A percentile compares a stretch with the other conserved stretches of the same genome.
These are phyloP conservation scores for Alcedo quadribrachys DNA, from an alignment of 2,797 vertebrate genomes.

Conservation along the genomic window DNA sequence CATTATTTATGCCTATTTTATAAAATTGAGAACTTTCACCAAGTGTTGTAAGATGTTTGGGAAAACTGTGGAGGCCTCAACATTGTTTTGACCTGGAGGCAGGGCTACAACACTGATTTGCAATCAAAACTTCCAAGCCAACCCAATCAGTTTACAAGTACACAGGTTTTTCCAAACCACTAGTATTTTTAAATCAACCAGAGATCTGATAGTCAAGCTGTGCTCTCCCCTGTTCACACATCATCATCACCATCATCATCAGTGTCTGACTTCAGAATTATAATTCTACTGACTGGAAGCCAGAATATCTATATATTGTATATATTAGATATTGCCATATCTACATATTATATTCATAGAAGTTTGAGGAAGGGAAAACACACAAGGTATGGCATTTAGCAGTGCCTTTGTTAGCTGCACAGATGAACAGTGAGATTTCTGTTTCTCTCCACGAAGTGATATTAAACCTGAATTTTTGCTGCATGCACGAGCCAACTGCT, in stretches of 20 bases:
- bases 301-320: neutral
- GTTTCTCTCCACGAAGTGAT: neutral
- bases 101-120: neutral
- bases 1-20: neutral
- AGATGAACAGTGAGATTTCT: neutral
- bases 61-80: neutral
- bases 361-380: neutral
- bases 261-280: neutral
- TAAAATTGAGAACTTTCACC: neutral
- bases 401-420: neutral
- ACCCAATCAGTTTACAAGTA: neutral
- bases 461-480: neutral
- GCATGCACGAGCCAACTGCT: neutral
- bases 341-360: neutral
- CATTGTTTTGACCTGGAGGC: neutral
- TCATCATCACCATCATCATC: fast-evolving
- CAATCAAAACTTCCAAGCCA: neutral
- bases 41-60: neutral
- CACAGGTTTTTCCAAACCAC: neutral
- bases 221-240: neutral
- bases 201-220: neutral
- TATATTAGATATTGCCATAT: no score
- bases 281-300: neutral
- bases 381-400: neutral
- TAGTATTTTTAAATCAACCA: neutral